phyloP scores from a whole-genome alignment of 2,113 vertebrate genomes.

The Polyodon spathula region DNA sequence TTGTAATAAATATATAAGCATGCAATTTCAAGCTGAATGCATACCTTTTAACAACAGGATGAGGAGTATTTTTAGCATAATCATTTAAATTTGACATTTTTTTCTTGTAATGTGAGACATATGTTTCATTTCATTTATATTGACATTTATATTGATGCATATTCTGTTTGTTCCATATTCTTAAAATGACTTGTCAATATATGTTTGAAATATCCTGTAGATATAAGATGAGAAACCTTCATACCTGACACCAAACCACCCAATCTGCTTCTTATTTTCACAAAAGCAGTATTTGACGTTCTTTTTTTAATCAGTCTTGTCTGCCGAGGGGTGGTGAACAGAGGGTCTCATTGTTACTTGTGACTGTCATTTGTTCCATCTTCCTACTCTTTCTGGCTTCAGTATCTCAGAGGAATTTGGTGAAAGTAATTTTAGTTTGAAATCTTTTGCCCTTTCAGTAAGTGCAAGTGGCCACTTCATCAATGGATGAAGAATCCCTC shows the following conservation, averaged over 20 bases:
- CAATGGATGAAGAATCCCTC: slow-evolving; percentile 84
- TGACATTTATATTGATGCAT: no score
- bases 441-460: slow-evolving; percentile 83
- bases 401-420: slow-evolving; percentile 76
- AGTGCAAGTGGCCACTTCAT: slow-evolving; percentile 90
- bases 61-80: no score
- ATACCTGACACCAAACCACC: slow-evolving; percentile 58
- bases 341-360: slow-evolving; percentile 73
- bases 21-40: no score
- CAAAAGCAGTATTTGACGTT: slow-evolving; percentile 63
- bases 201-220: slow-evolving; percentile 40
- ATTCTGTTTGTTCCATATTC: no score
- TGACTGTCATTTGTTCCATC: slow-evolving; percentile 70
- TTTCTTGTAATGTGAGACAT: no score
- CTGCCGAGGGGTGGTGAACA: slow-evolving; percentile 53
- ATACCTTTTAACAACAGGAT: no score
- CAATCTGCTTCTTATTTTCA: slow-evolving; percentile 49
- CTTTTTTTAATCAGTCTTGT: slow-evolving; percentile 65
- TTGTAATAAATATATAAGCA: no score
- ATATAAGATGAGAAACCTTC: slow-evolving; percentile 46
- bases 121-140: no score
- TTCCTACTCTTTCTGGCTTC: slow-evolving; percentile 67
- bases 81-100: no score
- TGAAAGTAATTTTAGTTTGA: slow-evolving; percentile 91
- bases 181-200: slow-evolving; percentile 20